phyloP scores from a whole-genome alignment of 2,113 vertebrate species.

The Herpailurus yagouaroundi region DNA sequence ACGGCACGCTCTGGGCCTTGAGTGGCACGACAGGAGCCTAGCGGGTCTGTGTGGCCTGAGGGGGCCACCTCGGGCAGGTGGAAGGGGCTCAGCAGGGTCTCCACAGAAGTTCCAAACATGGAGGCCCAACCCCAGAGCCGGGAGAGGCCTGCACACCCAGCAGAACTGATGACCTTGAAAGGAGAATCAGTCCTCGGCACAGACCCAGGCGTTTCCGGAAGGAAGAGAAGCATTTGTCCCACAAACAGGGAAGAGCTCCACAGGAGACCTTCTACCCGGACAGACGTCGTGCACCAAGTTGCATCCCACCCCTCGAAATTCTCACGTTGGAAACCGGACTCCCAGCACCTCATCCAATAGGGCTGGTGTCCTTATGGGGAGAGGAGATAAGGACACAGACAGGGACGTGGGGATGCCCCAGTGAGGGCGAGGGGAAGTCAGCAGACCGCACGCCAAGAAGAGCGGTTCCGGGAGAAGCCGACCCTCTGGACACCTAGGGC shows the following conservation, averaged over 20 bases:
- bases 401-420: fast-evolving
- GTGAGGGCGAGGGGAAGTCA: too few species aligned
- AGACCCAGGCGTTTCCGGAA: background rate
- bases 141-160: fast-evolving
- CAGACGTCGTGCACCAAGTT: fast-evolving
- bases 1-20: fast-evolving
- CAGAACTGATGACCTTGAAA: too few species aligned
- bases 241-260: fast-evolving
- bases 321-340: too few species aligned
- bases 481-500: fast-evolving
- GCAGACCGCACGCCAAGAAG: fast-evolving
- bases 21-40: fast-evolving
- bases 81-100: background rate
- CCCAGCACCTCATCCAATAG: fast-evolving
- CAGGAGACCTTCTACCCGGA: fast-evolving
- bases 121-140: fast-evolving
- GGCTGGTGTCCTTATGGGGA: background rate
- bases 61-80: fast-evolving
- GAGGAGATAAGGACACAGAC: background rate
- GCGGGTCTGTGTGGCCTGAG: fast-evolving
- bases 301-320: too few species aligned
- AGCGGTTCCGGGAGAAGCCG: background rate
- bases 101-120: fast-evolving
- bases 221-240: background rate
- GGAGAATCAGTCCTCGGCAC: background rate